These are phyloP conservation scores for Telmatherina bonti DNA, from an alignment of 2,797 vertebrate genomes.

Conservation along the genomic window DNA sequence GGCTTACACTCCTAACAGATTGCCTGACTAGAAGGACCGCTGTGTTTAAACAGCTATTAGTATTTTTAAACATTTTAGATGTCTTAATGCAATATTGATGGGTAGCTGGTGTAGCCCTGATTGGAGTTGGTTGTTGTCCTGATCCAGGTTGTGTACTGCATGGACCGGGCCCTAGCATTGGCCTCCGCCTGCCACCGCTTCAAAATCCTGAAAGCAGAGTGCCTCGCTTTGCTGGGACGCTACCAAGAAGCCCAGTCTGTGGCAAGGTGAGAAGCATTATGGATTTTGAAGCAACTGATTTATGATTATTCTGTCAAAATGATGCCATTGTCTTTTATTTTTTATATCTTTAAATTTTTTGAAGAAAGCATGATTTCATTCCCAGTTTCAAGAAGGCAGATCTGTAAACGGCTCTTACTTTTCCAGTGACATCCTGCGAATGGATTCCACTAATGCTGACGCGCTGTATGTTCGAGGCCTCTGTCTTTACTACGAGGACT, in stretches of 20 bases:
- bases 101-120: background rate
- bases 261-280: constrained; percentile 85
- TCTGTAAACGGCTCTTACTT: background rate
- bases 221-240: constrained; percentile 91
- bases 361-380: background rate
- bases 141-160: constrained; percentile 93
- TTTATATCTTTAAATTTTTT: background rate
- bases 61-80: background rate
- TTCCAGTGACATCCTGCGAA: constrained; percentile 90
- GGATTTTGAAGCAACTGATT: constrained; percentile 1
- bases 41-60: background rate
- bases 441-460: constrained; percentile 94
- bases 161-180: constrained; percentile 92
- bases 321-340: background rate
- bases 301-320: background rate
- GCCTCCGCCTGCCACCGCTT: constrained; percentile 94
- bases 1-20: background rate
- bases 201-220: constrained; percentile 96
- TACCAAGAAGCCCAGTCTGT: constrained; percentile 96
- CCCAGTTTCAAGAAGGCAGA: background rate
- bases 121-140: constrained; percentile 2
- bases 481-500: constrained; percentile 97
- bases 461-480: constrained; percentile 93
- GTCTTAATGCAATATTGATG: background rate
- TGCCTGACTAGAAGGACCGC: background rate